A percentile compares a stretch with the other conserved stretches of the same genome.
Conservation (phyloP, 2,888 invertebrate genomes). For the Netelia inedita region DNA sequence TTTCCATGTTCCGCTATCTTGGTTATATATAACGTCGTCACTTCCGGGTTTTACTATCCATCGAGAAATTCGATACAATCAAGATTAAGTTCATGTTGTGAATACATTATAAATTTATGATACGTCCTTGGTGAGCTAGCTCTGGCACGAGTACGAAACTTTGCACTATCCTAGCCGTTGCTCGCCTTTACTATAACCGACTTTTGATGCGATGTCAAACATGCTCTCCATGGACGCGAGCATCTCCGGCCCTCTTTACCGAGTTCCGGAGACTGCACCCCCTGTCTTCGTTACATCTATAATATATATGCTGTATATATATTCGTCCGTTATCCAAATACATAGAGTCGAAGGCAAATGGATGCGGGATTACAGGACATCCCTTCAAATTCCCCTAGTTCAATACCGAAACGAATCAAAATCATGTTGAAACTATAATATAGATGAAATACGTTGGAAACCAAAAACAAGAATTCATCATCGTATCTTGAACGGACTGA, state of each 20-base stretch:
- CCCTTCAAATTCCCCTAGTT: too few species aligned
- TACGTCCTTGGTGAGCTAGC: slow-evolving; percentile 51
- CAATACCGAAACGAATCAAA: too few species aligned
- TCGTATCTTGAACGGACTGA: too few species aligned
- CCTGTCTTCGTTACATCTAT: slow-evolving; percentile 18
- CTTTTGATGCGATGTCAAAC: slow-evolving; percentile 39
- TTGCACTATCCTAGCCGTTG: slow-evolving; percentile 41
- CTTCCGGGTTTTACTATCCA: slow-evolving; percentile 9
- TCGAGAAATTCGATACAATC: slow-evolving; percentile 63
- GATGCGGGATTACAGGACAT: too few species aligned
- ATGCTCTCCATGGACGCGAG: slow-evolving; percentile 29
- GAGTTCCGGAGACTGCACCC: background rate
- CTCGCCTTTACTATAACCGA: slow-evolving; percentile 10
- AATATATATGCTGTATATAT: background rate
- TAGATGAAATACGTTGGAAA: too few species aligned
- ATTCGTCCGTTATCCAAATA: too few species aligned
- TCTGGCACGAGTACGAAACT: slow-evolving; percentile 58
- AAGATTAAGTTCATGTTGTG: slow-evolving; percentile 63
- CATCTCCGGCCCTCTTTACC: slow-evolving; percentile 5
- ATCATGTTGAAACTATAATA: too few species aligned
- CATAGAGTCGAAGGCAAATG: too few species aligned
- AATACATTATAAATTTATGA: slow-evolving; percentile 65
- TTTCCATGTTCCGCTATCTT: background rate
- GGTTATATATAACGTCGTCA: slow-evolving; percentile 15
- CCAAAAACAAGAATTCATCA: too few species aligned